Conservation (phyloP, 2,888 invertebrate genomes). For the Cyclophora punctaria region DNA sequence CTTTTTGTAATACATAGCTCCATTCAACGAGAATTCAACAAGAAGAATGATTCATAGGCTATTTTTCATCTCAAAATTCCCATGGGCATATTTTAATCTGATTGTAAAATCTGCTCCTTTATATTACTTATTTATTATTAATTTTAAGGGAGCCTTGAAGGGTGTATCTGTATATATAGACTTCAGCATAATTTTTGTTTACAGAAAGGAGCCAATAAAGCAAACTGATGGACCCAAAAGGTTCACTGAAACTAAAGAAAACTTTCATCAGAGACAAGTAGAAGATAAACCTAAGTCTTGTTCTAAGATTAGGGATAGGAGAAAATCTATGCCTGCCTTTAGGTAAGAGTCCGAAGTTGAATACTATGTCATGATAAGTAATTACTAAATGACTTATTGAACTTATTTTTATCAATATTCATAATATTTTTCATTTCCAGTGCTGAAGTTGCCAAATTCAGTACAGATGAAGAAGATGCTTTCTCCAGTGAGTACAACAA, state of each 20-base stretch:
- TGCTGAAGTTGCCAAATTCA: slow-evolving; percentile 24
- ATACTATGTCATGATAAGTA: background rate
- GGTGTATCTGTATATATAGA: too few species aligned
- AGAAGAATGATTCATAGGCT: too few species aligned
- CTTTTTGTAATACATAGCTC: too few species aligned
- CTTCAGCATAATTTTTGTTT: background rate
- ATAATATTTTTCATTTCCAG: background rate
- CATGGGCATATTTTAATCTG: too few species aligned
- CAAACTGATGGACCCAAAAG: slow-evolving; percentile 2
- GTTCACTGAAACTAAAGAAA: slow-evolving; percentile 24
- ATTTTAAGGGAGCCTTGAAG: too few species aligned
- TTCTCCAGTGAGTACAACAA: slow-evolving; percentile 14
- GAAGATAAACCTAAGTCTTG: slow-evolving; percentile 3
- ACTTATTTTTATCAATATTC: background rate
- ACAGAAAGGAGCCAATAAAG: background rate
- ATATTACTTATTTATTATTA: too few species aligned
- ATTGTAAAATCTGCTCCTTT: too few species aligned
- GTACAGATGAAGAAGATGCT: slow-evolving; percentile 45
- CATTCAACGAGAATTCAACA: too few species aligned
- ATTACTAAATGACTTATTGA: background rate
- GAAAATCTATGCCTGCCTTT: slow-evolving; percentile 45
- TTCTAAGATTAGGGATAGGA: slow-evolving; percentile 32
- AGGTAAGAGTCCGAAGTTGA: slow-evolving; percentile 27
- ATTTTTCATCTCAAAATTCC: too few species aligned
- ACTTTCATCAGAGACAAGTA: slow-evolving; percentile 7